phyloP scores from a whole-genome alignment of 2,888 invertebrate genomes.

The Ectemnius lituratus region DNA sequence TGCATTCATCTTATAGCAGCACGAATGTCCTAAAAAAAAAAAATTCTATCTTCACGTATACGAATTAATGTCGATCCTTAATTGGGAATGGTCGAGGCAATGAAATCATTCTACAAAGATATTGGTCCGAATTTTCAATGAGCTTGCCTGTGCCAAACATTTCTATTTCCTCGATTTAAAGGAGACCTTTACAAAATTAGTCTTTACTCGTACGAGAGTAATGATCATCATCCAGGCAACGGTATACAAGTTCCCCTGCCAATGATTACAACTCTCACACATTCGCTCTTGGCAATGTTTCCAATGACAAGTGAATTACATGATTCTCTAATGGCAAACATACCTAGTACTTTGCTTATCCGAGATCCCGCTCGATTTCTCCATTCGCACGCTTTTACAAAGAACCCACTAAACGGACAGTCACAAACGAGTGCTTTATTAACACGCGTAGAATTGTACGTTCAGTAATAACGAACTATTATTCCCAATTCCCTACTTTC shows the following conservation, averaged over 20 bases:
- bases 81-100: not conserved
- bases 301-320: not conserved
- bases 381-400: not conserved
- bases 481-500: too few relatives aligned
- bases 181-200: not conserved
- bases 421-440: not conserved
- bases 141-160: slow-evolving; percentile 25
- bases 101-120: slow-evolving; percentile 8
- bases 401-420: not conserved
- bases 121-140: slow-evolving; percentile 23
- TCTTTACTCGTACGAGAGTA: slow-evolving; percentile 24
- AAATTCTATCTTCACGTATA: not conserved
- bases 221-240: not conserved
- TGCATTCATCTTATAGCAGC: not conserved
- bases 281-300: not conserved
- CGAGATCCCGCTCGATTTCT: not conserved
- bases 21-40: not conserved
- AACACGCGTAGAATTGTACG: not conserved
- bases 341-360: not conserved
- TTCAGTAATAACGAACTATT: too few relatives aligned
- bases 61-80: slow-evolving; percentile 16
- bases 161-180: not conserved
- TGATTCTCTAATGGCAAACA: not conserved
- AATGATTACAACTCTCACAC: not conserved
- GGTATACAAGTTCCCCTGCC: not conserved